phyloP scores from a whole-genome alignment of 2,113 vertebrate species.

The Seriola dumerili region DNA sequence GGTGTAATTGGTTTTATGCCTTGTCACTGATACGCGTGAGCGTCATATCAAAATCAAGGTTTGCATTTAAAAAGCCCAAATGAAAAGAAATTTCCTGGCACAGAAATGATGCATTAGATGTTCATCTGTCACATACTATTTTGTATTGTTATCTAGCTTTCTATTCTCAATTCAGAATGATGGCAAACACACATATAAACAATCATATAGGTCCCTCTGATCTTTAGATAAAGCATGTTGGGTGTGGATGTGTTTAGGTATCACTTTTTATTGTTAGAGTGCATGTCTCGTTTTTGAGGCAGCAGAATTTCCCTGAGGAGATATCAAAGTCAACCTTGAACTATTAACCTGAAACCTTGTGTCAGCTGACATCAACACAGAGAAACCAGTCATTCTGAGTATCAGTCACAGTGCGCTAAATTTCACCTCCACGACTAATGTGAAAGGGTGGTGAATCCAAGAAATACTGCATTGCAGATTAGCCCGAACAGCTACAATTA shows the following conservation, averaged over 20 bases:
- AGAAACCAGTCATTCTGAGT: background rate
- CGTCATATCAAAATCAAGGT: background rate
- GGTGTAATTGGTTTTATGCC: background rate
- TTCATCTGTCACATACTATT: background rate
- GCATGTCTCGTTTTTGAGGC: constrained; percentile 15
- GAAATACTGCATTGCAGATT: constrained; percentile 28
- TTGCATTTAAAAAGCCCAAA: background rate
- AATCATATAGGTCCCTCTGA: background rate
- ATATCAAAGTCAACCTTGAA: constrained; percentile 22
- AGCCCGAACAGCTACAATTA: constrained; percentile 23
- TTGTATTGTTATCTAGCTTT: background rate
- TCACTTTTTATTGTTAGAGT: background rate
- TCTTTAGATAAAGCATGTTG: constrained; percentile 5
- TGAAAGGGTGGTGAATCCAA: background rate
- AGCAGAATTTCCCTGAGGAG: constrained; percentile 15
- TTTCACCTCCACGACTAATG: background rate
- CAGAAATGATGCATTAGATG: background rate
- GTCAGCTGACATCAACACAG: constrained; percentile 4
- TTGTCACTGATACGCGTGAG: background rate
- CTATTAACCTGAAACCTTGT: constrained; percentile 1
- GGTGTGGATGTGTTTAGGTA: background rate
- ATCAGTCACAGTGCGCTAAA: background rate
- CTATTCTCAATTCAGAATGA: background rate
- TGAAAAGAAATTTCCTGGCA: background rate
- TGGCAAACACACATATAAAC: background rate